A percentile compares a stretch with the other conserved stretches of the same genome.
Conservation (phyloP, 2,888 invertebrate genomes). For the Rhagonycha lutea region DNA sequence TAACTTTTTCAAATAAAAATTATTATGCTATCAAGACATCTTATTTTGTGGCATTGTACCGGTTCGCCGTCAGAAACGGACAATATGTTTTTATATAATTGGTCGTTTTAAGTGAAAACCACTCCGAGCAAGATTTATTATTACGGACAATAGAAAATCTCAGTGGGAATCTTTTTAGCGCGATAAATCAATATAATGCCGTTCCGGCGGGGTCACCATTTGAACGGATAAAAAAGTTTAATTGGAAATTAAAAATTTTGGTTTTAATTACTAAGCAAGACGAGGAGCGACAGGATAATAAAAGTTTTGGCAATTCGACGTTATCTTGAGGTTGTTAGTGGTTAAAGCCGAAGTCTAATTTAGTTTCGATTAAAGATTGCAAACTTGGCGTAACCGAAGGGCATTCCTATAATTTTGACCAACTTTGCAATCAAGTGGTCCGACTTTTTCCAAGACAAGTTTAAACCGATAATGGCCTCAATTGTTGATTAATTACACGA, state of each 20-base stretch:
- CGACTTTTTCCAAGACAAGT: constrained; percentile 15
- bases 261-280: not conserved
- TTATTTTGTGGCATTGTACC: not conserved
- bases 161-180: not conserved
- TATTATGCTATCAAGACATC: constrained; percentile 3
- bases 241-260: not conserved
- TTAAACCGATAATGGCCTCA: constrained; percentile 21
- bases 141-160: not conserved
- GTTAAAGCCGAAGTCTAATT: constrained; percentile 16
- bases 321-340: constrained; percentile 18
- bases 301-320: constrained; percentile 19
- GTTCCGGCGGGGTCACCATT: not conserved
- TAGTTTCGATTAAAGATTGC: constrained; percentile 28
- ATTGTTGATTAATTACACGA: constrained; percentile 25
- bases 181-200: not conserved
- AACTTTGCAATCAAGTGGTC: constrained; percentile 32
- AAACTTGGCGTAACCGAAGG: constrained; percentile 27
- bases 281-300: constrained; percentile 10
- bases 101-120: not conserved
- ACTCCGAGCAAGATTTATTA: not conserved
- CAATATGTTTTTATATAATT: not conserved
- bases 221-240: not conserved
- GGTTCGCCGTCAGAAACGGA: not conserved
- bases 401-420: constrained; percentile 33
- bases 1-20: constrained; percentile 24